phyloP scores from a whole-genome alignment of 1,140 invertebrate species.

The Drosophila bocqueti region DNA sequence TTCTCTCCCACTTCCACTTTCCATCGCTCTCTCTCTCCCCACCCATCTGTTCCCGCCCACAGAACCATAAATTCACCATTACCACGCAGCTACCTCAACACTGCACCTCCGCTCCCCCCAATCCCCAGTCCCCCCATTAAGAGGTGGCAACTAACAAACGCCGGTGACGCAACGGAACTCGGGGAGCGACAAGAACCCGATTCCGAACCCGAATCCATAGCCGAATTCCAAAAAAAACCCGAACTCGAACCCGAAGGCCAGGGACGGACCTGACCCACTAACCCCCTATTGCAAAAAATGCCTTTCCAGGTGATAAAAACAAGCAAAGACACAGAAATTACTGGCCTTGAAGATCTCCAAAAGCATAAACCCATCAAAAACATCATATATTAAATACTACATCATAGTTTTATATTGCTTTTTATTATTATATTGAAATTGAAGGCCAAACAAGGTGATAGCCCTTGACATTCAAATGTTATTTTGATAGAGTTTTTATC shows the following conservation, averaged over 20 bases:
- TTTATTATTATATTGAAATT: not conserved
- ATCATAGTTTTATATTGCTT: not conserved
- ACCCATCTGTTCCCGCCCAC: slow-evolving; percentile 29
- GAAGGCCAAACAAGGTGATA: not conserved
- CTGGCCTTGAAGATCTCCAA: not conserved
- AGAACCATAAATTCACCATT: slow-evolving; percentile 75
- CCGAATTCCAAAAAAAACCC: slow-evolving; percentile 12
- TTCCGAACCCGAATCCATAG: slow-evolving; percentile 14
- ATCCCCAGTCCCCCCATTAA: slow-evolving; percentile 13
- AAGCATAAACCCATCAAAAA: too few species aligned
- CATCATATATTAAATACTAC: too few species aligned
- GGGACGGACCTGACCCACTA: slow-evolving; percentile 44
- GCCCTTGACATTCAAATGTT: slow-evolving; percentile 3
- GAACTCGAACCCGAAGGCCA: slow-evolving; percentile 12
- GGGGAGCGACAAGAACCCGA: slow-evolving; percentile 43
- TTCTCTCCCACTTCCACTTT: slow-evolving; percentile 1
- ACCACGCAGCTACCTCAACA: slow-evolving; percentile 67
- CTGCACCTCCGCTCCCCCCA: slow-evolving; percentile 30
- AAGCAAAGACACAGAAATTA: not conserved
- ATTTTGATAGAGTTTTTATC: not conserved
- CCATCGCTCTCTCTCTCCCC: too few species aligned
- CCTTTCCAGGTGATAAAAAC: slow-evolving; percentile 10
- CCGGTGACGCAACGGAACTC: slow-evolving; percentile 74
- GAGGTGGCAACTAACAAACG: slow-evolving; percentile 48
- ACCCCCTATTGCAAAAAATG: slow-evolving; percentile 7